Evolutionary conservation across 2,888 invertebrate genomes (phyloP), one percentile per base, ranked within the genome.

Genomic region (Caenorhabditis sp.): DNA sequence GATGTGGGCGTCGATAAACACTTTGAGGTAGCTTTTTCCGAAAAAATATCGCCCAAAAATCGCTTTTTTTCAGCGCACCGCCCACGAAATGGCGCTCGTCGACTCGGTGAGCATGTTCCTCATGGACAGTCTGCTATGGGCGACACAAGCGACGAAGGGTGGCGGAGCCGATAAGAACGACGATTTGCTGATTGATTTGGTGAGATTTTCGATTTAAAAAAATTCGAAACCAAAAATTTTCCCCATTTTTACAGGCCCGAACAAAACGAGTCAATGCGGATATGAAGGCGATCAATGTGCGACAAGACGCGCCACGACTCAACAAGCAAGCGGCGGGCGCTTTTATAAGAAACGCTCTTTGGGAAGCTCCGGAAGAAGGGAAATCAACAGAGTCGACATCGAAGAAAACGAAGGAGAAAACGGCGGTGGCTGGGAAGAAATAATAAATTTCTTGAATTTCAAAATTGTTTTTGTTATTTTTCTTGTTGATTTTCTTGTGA

Each of bases 1-100:
- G 75, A 84, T 61, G 84, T 69, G 0, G 84, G 84, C 12, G 51
- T 64, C 1, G 84, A 84, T n/a, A 74, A 77, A 12, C 84, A 84
- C 69, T 81, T 44, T 66, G 64, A 84, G 70, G 84, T 84, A 41
- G 0, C 10, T 49, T 38, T 64, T 12, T 44, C 2, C 16, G 19
- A 54, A 19, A 19, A n/a, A n/a, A n/a, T n/a, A n/a, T n/a, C n/a
- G n/a, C n/a, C n/a, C n/a, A n/a, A 47, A 16, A 26, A 47, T 31
- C 1, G 10, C 41, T 54, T 38, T 47, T 68, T 80, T 80, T 41
- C 68, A 84, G 84, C 66, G 84, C 24, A 35, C 24, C 26, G 84
- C 84, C 1, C 76, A 80, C 19, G 77, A 81, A 47, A 84, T 84
- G 84, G 80, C 80, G 8, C 31, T 76, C 3, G 80, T 81, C 26